Conservation (phyloP, 2,113 vertebrate genomes). For the Pelusios castaneus region DNA sequence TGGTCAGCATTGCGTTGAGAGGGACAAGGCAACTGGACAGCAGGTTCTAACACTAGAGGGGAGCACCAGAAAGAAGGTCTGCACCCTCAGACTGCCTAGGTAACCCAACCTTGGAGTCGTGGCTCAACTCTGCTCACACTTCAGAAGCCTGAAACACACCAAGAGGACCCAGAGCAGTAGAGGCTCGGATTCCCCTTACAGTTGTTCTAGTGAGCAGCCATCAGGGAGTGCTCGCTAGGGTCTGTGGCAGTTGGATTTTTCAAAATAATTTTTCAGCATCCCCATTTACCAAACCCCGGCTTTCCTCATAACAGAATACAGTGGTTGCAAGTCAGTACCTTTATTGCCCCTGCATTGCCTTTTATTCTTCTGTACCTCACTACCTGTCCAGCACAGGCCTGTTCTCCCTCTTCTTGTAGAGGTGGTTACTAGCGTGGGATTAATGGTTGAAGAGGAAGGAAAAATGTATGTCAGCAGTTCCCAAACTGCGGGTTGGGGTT, state of each 20-base stretch:
- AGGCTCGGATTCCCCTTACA: neutral
- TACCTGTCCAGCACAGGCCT: neutral
- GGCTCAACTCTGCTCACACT: neutral
- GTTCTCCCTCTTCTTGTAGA: neutral
- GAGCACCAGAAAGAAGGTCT: neutral
- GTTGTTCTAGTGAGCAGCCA: neutral
- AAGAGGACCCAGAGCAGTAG: neutral
- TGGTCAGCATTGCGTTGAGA: no score
- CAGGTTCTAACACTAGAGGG: neutral
- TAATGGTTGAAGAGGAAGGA: neutral
- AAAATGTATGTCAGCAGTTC: neutral
- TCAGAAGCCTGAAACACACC: neutral
- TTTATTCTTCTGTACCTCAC: neutral
- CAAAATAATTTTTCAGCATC: neutral
- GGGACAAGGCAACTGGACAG: neutral
- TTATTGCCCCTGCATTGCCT: neutral
- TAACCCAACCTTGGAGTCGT: neutral
- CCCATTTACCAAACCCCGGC: neutral
- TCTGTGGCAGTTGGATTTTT: neutral
- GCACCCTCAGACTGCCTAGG: neutral
- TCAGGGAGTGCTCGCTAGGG: neutral
- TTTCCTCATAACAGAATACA: no score
- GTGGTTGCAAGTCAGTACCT: neutral
- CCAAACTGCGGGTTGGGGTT: no score
- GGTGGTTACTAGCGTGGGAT: neutral